These are phyloP conservation scores for Dreissena polymorpha DNA, from an alignment of 1,140 invertebrate genomes.

Conservation along the genomic window DNA sequence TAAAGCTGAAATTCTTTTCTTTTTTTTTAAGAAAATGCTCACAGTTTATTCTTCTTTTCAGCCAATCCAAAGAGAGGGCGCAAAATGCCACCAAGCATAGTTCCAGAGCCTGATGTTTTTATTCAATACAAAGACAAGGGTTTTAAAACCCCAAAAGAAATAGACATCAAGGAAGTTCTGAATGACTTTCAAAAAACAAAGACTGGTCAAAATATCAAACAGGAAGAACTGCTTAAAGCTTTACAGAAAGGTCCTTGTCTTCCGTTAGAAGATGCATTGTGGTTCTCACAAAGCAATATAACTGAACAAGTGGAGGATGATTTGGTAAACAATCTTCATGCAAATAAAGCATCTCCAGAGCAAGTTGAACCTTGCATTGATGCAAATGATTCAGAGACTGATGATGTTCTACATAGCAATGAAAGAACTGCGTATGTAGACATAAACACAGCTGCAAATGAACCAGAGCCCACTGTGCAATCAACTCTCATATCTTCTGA, in stretches of 20 bases:
- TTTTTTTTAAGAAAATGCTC: no score
- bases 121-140: conserved; percentile 29
- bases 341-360: neutral
- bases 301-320: neutral
- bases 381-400: neutral
- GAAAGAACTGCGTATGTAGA: neutral
- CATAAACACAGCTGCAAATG: neutral
- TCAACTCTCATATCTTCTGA: neutral
- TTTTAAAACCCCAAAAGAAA: neutral
- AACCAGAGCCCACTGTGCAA: neutral
- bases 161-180: conserved; percentile 28
- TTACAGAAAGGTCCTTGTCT: conserved; percentile 36
- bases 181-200: conserved; percentile 32
- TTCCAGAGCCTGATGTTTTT: conserved; percentile 36
- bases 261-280: conserved; percentile 15
- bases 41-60: neutral
- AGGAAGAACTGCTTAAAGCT: conserved; percentile 35
- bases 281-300: neutral
- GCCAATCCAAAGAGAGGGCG: conserved; percentile 41
- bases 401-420: neutral
- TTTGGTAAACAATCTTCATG: neutral
- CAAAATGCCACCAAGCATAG: neutral
- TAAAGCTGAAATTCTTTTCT: no score
- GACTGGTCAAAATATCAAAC: neutral
- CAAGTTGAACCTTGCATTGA: neutral